phyloP scores from a whole-genome alignment of 2,113 vertebrate genomes.

The Cochlearius cochlearius region DNA sequence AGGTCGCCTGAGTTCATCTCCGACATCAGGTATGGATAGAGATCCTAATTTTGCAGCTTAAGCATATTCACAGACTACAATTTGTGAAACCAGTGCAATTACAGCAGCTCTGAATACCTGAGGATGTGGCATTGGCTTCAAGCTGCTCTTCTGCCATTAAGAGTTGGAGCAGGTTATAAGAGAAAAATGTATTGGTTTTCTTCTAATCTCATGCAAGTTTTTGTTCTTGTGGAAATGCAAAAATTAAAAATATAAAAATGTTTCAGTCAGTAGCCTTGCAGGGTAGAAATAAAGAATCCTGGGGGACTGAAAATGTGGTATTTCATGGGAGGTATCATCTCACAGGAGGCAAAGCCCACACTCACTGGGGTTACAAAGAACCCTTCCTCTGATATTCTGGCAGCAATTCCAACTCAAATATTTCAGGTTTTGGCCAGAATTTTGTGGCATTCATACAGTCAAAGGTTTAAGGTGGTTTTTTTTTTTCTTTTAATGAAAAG shows the following conservation, averaged over 20 bases:
- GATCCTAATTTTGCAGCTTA: not conserved
- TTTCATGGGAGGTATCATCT: not conserved
- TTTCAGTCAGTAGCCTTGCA: not conserved
- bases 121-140: not conserved
- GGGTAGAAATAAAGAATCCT: not conserved
- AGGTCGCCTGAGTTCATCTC: not conserved
- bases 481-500: not conserved
- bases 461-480: not conserved
- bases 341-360: not conserved
- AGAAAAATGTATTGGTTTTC: not conserved
- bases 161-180: not conserved
- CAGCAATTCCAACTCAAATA: constrained; percentile 1
- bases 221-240: not conserved
- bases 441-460: not conserved
- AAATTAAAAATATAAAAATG: not conserved
- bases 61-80: not conserved
- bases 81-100: not conserved
- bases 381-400: not conserved
- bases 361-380: not conserved
- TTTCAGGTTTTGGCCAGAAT: constrained; percentile 15
- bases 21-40: not conserved
- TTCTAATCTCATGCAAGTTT: not conserved
- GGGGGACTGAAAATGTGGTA: not conserved
- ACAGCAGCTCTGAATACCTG: not conserved
- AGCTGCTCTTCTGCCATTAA: not conserved